phyloP scores from a whole-genome alignment of 2,888 invertebrate genomes.

The Tiphia femorata region DNA sequence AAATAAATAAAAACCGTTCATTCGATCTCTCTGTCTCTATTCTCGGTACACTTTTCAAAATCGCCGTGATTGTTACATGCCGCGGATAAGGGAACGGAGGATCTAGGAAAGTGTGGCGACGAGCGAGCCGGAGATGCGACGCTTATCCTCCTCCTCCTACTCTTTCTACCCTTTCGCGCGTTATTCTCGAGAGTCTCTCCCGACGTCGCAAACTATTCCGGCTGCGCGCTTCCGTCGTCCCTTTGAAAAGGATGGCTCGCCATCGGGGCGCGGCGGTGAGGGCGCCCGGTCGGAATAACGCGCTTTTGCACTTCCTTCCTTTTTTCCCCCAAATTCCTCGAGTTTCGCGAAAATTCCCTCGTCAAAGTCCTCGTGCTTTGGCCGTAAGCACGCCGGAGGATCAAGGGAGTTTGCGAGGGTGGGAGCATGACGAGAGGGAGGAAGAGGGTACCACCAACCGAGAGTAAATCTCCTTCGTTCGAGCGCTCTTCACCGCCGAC shows the following conservation, averaged over 20 bases:
- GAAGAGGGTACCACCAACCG: neutral
- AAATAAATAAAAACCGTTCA: too few relatives aligned
- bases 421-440: neutral
- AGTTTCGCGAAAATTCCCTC: slow-evolving; percentile 32
- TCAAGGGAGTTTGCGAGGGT: neutral
- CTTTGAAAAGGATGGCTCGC: neutral
- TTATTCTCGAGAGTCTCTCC: neutral
- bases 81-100: too few relatives aligned
- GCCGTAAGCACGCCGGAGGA: too few relatives aligned
- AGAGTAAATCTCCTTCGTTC: neutral
- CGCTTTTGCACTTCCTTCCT: slow-evolving; percentile 26
- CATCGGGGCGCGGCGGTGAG: neutral
- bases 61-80: too few relatives aligned
- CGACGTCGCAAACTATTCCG: neutral
- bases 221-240: neutral
- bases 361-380: slow-evolving; percentile 31
- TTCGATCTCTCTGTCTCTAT: too few relatives aligned
- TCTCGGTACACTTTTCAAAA: too few relatives aligned
- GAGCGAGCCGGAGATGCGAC: too few relatives aligned
- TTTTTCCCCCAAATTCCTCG: slow-evolving; percentile 30
- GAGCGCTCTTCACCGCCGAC: neutral
- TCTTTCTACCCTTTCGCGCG: neutral
- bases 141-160: neutral
- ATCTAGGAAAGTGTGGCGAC: too few relatives aligned
- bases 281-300: slow-evolving; percentile 6